Conservation (phyloP, 2,888 invertebrate species). For the Mamestra brassicae region DNA sequence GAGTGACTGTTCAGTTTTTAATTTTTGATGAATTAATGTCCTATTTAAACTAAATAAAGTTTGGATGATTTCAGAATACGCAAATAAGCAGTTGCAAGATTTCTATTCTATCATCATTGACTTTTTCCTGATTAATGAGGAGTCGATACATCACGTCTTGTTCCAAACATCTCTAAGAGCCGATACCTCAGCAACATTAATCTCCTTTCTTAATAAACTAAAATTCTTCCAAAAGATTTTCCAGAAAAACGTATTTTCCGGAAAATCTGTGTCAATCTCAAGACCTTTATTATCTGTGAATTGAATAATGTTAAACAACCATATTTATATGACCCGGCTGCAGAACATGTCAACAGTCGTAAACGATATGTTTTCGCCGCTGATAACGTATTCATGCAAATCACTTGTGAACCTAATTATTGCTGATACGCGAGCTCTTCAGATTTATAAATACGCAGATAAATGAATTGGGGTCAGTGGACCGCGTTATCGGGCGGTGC, state of each 20-base stretch:
- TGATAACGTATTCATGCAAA: constrained; percentile 48
- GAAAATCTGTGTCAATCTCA: neutral
- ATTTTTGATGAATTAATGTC: neutral
- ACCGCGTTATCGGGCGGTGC: constrained; percentile 41
- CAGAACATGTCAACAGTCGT: neutral
- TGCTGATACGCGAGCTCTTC: constrained; percentile 42
- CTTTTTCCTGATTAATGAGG: no score
- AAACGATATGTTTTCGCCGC: constrained; percentile 8
- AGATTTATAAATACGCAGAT: constrained; percentile 57
- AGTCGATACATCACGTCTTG: no score
- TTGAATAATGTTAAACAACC: neutral
- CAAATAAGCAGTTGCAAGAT: neutral
- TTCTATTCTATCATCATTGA: no score
- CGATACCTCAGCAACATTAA: no score
- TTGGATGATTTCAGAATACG: neutral
- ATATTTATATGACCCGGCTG: constrained; percentile 12
- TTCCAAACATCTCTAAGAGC: no score
- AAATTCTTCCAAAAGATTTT: no score
- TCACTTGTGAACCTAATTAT: constrained; percentile 46
- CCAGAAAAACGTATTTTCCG: neutral
- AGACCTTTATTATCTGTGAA: neutral
- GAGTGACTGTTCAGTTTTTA: neutral
- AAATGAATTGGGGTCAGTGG: constrained; percentile 47
- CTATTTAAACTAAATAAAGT: no score
- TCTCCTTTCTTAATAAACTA: no score